Percentiles rank a stretch among this genome's conserved stretches.
Evolutionary conservation across 2,888 invertebrate genomes (phyloP).

Genomic region (Spicauda simplicius): DNA sequence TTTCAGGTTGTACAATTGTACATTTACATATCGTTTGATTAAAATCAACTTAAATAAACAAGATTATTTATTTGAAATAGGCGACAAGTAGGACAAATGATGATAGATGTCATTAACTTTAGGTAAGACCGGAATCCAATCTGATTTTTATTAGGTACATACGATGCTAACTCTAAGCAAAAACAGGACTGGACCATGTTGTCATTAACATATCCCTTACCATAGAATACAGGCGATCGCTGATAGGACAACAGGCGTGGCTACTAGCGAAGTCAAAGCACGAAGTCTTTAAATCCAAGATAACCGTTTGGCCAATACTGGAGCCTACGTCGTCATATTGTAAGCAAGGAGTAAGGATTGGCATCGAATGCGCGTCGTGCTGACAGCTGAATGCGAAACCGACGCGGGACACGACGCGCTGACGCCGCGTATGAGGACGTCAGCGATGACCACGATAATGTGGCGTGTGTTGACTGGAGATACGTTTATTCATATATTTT

Average conservation of each 20-base stretch:
- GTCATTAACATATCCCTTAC: too few species aligned
- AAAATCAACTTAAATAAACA: too few species aligned
- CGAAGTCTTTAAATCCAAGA: neutral
- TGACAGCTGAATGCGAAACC: constrained; percentile 48
- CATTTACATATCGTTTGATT: too few species aligned
- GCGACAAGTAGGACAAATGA: too few species aligned
- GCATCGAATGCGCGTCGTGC: constrained; percentile 45
- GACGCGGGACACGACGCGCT: constrained; percentile 27
- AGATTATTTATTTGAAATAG: too few species aligned
- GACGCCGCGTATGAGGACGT: constrained; percentile 30
- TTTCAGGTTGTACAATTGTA: neutral
- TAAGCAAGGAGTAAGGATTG: constrained; percentile 39
- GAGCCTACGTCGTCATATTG: neutral
- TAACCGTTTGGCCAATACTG: neutral
- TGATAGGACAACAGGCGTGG: neutral
- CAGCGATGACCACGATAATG: constrained; percentile 19
- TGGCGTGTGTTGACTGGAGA: neutral
- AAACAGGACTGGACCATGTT: too few species aligned
- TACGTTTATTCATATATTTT: constrained; percentile 1
- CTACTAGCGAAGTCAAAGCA: neutral
- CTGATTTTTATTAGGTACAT: too few species aligned
- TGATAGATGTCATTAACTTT: too few species aligned
- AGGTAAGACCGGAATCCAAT: too few species aligned
- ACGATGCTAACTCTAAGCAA: too few species aligned
- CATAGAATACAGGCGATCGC: too few species aligned